Conservation (phyloP, 2,113 vertebrate genomes). For the Sphyrna mokarran region DNA sequence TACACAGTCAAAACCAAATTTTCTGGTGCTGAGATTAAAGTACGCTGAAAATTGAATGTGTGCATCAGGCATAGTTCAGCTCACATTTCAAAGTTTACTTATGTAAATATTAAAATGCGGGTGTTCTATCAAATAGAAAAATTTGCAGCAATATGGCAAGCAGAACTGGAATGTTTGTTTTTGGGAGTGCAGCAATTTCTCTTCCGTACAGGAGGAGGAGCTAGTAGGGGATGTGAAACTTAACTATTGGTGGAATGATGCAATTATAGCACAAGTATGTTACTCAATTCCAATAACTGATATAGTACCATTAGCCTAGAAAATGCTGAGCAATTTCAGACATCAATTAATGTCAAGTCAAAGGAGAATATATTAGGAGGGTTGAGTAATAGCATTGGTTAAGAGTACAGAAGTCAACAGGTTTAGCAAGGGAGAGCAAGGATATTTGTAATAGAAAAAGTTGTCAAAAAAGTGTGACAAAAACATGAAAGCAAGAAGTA, state of each 20-base stretch:
- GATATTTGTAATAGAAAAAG: not conserved
- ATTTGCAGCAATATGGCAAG: not conserved
- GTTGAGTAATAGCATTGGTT: not conserved
- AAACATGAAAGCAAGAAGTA: not conserved
- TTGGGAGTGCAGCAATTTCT: not conserved
- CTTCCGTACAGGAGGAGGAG: not conserved
- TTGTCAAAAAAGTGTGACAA: not conserved
- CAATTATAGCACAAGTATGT: not conserved
- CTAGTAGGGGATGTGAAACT: not conserved
- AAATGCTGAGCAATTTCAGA: not conserved
- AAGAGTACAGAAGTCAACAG: not conserved
- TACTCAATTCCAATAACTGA: not conserved
- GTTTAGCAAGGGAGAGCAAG: not conserved
- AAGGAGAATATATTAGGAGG: not conserved
- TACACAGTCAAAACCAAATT: not conserved
- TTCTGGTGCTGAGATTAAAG: not conserved
- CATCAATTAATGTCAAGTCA: not conserved
- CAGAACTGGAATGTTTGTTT: not conserved
- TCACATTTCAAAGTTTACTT: conserved; percentile 35
- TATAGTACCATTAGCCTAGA: not conserved
- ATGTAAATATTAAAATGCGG: conserved; percentile 46
- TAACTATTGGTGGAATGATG: not conserved
- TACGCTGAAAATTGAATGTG: not conserved
- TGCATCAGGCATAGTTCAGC: not conserved
- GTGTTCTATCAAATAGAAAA: not conserved